phyloP scores from a whole-genome alignment of 2,797 vertebrate species.

The Picus viridis region DNA sequence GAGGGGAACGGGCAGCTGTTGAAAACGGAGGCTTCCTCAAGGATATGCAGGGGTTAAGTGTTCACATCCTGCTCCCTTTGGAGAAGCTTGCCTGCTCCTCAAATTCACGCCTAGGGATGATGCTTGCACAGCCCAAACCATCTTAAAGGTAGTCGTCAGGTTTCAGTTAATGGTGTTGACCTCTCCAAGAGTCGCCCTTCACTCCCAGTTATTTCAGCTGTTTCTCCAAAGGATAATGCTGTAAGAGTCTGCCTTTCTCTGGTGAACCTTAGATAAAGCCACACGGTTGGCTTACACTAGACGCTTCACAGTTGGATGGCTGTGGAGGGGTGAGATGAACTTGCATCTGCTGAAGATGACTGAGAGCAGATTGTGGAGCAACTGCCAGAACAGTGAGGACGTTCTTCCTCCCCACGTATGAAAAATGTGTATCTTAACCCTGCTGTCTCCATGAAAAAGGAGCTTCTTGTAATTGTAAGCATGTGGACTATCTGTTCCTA shows the following conservation, averaged over 20 bases:
- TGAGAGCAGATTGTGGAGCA: slow-evolving; percentile 17
- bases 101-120: background rate
- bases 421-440: background rate
- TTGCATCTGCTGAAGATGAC: background rate
- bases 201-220: background rate
- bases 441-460: background rate
- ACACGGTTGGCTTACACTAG: background rate
- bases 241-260: background rate
- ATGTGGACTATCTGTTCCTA: background rate
- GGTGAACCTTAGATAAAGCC: background rate
- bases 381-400: background rate
- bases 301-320: background rate
- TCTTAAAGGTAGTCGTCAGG: background rate
- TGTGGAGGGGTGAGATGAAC: background rate
- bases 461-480: background rate
- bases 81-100: background rate
- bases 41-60: background rate
- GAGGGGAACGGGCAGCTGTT: fast-evolving
- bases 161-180: background rate
- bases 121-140: background rate
- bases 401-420: background rate
- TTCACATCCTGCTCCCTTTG: background rate
- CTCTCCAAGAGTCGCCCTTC: background rate
- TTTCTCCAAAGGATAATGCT: background rate
- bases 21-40: background rate